Evolutionary conservation across 1,140 invertebrate species (phyloP).

Genomic region (Octopus sinensis): DNA sequence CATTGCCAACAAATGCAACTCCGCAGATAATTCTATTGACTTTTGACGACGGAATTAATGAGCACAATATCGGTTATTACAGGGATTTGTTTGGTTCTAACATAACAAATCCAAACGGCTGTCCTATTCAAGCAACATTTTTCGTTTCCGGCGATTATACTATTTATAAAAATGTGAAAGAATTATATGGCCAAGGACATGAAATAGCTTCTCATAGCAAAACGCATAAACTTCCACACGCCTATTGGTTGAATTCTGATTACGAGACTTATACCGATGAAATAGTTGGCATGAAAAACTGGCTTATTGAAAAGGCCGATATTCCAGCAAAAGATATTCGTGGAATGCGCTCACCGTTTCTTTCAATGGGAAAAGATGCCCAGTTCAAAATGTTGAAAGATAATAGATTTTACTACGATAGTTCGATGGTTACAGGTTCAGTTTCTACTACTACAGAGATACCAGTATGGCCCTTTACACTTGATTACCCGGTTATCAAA

Average conservation of each 20-base stretch:
- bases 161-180: slow-evolving; percentile 95
- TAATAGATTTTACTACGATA: slow-evolving; percentile 32
- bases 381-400: slow-evolving; percentile 69
- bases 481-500: slow-evolving; percentile 74
- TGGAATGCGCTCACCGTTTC: slow-evolving; percentile 78
- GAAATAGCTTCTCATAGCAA: slow-evolving; percentile 96
- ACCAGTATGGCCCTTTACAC: slow-evolving; percentile 34
- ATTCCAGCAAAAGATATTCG: slow-evolving; percentile 91
- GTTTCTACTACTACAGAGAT: not conserved
- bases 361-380: slow-evolving; percentile 32
- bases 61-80: not conserved
- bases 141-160: slow-evolving; percentile 96
- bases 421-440: slow-evolving; percentile 37
- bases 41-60: slow-evolving; percentile 23
- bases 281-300: slow-evolving; percentile 92
- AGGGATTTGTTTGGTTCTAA: slow-evolving; percentile 10
- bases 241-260: slow-evolving; percentile 14
- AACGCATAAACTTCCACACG: slow-evolving; percentile 58
- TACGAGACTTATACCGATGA: slow-evolving; percentile 91
- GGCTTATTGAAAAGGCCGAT: slow-evolving; percentile 88
- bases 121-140: slow-evolving; percentile 93
- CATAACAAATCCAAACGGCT: slow-evolving; percentile 81
- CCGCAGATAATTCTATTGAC: slow-evolving; percentile 24
- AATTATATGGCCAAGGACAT: slow-evolving; percentile 88
- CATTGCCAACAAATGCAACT: slow-evolving; percentile 4